Conservation (phyloP, 2,888 invertebrate genomes). For the Caprella mutica region DNA sequence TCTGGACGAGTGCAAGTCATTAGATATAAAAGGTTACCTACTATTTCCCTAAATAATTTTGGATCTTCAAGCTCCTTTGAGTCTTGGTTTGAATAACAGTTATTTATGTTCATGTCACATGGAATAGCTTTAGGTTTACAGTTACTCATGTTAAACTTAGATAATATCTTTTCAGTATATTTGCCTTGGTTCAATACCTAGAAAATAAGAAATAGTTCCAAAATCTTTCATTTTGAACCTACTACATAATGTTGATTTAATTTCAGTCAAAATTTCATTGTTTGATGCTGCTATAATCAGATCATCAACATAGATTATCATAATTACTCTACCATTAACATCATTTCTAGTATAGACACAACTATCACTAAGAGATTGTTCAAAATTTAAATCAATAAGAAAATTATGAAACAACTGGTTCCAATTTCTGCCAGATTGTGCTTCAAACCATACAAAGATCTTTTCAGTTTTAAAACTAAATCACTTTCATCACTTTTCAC, state of each 20-base stretch:
- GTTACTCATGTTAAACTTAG: neutral
- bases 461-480: neutral
- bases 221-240: neutral
- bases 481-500: neutral
- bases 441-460: neutral
- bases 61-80: neutral
- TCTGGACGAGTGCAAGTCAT: neutral
- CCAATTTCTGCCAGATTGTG: neutral
- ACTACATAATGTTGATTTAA: neutral
- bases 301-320: neutral
- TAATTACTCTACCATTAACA: neutral
- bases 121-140: neutral
- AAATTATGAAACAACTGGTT: neutral
- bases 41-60: neutral
- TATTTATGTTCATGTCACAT: neutral
- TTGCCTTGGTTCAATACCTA: neutral
- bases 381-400: neutral
- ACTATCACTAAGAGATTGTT: neutral
- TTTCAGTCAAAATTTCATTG: neutral
- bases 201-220: neutral
- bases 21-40: neutral
- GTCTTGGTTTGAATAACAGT: neutral
- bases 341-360: neutral
- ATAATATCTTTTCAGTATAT: neutral
- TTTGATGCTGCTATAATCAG: neutral